phyloP scores from a whole-genome alignment of 2,113 vertebrate genomes.

The Oenanthe oenanthe region DNA sequence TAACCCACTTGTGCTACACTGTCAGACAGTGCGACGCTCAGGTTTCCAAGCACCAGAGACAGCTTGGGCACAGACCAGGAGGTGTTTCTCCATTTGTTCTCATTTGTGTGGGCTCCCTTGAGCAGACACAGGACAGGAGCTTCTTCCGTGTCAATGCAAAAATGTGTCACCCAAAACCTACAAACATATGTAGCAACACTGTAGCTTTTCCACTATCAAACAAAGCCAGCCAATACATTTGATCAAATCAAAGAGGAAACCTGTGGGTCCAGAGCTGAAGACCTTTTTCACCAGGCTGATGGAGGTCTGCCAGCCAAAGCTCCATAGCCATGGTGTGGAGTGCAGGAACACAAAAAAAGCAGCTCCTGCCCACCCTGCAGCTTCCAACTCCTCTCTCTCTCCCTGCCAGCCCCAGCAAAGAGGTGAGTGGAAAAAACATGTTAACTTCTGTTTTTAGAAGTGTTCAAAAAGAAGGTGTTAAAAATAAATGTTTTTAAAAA shows the following conservation, averaged over 20 bases:
- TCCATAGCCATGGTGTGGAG: neutral
- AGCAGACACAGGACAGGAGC: neutral
- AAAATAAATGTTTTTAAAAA: neutral
- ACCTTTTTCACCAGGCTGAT: neutral
- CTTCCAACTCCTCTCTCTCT: neutral
- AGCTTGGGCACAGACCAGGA: neutral
- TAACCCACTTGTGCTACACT: rapidly evolving
- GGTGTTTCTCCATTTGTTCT: neutral
- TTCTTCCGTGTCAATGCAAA: neutral
- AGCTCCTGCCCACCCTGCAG: neutral
- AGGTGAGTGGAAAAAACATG: neutral
- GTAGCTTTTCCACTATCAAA: neutral
- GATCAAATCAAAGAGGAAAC: neutral
- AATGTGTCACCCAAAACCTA: neutral
- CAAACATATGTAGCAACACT: rapidly evolving
- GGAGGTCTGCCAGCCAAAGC: neutral
- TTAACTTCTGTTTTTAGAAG: neutral
- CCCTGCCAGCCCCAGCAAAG: rapidly evolving
- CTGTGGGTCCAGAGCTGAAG: neutral
- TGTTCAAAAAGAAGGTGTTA: neutral
- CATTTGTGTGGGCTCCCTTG: neutral
- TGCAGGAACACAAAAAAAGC: neutral
- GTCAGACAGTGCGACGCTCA: neutral
- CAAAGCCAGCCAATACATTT: neutral
- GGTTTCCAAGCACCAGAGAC: neutral